Evolutionary conservation across 2,113 vertebrate genomes (phyloP), one percentile per base, ranked within the genome.

Genomic region (Hippocampus comes): DNA sequence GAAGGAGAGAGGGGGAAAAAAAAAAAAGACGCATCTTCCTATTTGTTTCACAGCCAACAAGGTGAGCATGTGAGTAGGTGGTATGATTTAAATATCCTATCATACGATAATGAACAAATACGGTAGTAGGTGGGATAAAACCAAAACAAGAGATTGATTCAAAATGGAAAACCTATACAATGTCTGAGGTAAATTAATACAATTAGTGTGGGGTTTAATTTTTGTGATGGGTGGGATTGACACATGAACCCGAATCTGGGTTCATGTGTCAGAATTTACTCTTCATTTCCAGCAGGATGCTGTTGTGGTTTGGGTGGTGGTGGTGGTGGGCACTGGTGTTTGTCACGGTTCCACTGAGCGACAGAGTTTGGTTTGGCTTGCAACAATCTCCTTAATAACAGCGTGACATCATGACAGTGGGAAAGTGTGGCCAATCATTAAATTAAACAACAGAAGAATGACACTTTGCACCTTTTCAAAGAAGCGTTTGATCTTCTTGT

Each of bases 11-110:
- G 10, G 12, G 17, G 20, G 18, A 18, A 42, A 41, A 57, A 67
- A 63, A 49, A 27, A 51, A 61, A 67, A 57, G 61, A 34, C 20
- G 74, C 18, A 18, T 55, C 51, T 63, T 73, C 61, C 67, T 49
- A n/a, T 70, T 66, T 3, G 11, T 57, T 41, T 64, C 63, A 61
- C 17, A 42, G 63, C 66, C 21, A 48, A 43, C 41, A 61, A 9
- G 51, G 20, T 27, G 17, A 68, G 67, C 12, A 63, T 49, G 34
- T 27, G 46, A 68, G 49, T 6, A 34, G 53, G 20, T 65, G 60
- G 18, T 70, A 55, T 14, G 17, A 68, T 48, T 51, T 38, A 41
- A 67, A 51, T 53, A 30, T 20, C 15, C 15, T 34, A 42, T 23
- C 63, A 23, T 23, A 42, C 41, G n/a, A 14, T 15, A 23, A 23